These are phyloP conservation scores for Sepioteuthis lessoniana DNA, from an alignment of 2,888 invertebrate genomes.

Conservation along the genomic window DNA sequence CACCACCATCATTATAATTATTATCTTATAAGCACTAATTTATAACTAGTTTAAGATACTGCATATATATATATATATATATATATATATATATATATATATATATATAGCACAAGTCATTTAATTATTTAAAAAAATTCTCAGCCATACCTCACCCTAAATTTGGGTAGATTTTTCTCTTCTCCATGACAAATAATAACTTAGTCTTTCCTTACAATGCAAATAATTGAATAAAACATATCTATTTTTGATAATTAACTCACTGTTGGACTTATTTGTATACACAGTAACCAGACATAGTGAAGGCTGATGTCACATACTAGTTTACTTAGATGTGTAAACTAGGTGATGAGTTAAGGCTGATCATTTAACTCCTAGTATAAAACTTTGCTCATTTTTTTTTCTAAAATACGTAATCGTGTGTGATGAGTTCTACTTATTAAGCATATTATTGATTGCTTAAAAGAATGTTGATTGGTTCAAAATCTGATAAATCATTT, in stretches of 20 bases:
- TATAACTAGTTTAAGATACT: not conserved
- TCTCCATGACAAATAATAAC: conserved; percentile 2
- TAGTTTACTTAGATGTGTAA: not conserved
- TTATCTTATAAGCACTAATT: not conserved
- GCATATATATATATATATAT: no score
- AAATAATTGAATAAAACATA: not conserved
- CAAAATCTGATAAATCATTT: not conserved
- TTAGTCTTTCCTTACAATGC: conserved; percentile 33
- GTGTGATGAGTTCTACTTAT: not conserved
- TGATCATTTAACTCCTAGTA: not conserved
- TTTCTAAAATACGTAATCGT: not conserved
- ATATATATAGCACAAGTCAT: no score
- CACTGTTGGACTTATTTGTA: not conserved
- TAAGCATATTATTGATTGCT: not conserved
- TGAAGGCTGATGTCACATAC: not conserved
- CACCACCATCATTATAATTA: not conserved
- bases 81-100: no score
- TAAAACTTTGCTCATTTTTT: not conserved
- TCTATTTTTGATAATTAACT: not conserved
- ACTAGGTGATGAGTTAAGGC: not conserved
- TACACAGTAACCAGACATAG: not conserved
- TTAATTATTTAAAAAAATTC: not conserved
- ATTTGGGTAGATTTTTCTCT: not conserved
- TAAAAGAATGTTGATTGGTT: not conserved
- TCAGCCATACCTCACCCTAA: not conserved